Conservation (phyloP, 2,888 invertebrate species). For the Quadriops clusia region DNA sequence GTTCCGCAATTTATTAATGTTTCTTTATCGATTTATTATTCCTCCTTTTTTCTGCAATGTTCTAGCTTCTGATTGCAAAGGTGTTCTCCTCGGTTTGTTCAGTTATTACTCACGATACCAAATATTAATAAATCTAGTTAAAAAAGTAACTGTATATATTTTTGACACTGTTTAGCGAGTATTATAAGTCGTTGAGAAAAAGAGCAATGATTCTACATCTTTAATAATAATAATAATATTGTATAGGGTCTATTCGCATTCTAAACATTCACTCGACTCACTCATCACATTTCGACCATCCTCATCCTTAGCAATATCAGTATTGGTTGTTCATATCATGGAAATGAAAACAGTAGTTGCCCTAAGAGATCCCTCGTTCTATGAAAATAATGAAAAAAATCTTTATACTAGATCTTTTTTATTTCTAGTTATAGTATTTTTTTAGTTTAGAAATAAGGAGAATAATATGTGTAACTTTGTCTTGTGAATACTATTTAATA, state of each 20-base stretch:
- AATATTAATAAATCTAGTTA: constrained; percentile 15
- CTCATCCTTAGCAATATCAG: constrained; percentile 11
- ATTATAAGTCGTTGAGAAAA: constrained; percentile 14
- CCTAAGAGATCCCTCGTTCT: too few relatives aligned
- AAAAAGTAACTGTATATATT: constrained; percentile 17
- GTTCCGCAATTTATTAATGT: too few relatives aligned
- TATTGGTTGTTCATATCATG: constrained; percentile 4
- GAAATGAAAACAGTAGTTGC: constrained; percentile 5
- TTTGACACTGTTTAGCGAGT: constrained; percentile 17
- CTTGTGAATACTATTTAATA: constrained; percentile 36
- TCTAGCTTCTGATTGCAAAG: too few relatives aligned
- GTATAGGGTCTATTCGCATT: constrained; percentile 5
- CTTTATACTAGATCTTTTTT: constrained; percentile 11
- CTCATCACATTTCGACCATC: constrained; percentile 7
- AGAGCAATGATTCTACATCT: too few relatives aligned
- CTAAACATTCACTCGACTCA: background rate
- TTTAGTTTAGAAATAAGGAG: constrained; percentile 34
- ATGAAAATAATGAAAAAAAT: constrained; percentile 6
- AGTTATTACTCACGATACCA: constrained; percentile 15
- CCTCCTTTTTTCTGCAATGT: constrained; percentile 2
- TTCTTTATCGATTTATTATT: constrained; percentile 6
- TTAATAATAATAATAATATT: too few relatives aligned
- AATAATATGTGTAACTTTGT: constrained; percentile 37
- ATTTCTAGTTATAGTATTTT: constrained; percentile 33
- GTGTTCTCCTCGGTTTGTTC: too few relatives aligned